Conservation (phyloP, 1,140 invertebrate genomes). For the Pachypeltis micranthus region DNA sequence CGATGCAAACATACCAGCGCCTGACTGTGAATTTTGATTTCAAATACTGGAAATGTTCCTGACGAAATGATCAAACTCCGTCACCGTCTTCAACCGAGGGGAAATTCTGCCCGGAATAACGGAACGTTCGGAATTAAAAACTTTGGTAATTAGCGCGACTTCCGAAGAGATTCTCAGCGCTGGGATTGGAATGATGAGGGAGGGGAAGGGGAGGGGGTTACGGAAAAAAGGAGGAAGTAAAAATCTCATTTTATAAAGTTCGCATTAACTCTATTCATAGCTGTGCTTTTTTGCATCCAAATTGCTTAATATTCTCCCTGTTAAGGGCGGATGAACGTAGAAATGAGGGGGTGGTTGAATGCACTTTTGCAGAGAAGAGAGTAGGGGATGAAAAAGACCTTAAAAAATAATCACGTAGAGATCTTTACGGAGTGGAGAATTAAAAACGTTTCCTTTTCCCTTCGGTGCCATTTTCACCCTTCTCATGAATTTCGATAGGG, state of each 20-base stretch:
- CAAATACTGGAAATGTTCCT: no score
- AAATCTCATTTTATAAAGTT: conserved; percentile 6
- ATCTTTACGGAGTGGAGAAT: conserved; percentile 1
- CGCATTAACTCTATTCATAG: conserved; percentile 8
- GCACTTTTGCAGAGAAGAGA: background rate
- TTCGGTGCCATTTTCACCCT: background rate
- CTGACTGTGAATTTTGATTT: no score
- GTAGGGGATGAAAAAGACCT: background rate
- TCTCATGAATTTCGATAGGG: background rate
- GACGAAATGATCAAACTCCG: no score
- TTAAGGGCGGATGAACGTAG: background rate
- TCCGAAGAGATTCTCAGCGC: no score
- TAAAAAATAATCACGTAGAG: conserved; percentile 5
- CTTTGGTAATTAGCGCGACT: conserved; percentile 2
- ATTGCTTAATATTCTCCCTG: background rate
- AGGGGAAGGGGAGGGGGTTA: background rate
- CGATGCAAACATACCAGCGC: no score
- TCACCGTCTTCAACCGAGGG: no score
- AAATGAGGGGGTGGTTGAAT: background rate
- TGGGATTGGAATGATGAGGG: no score
- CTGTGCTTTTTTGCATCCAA: conserved; percentile 4
- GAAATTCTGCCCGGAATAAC: no score
- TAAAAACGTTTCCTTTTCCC: background rate
- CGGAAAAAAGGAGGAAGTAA: background rate
- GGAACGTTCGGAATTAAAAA: background rate